Evolutionary conservation across 2,888 invertebrate species (phyloP).

Genomic region (Esperia sulphurella): DNA sequence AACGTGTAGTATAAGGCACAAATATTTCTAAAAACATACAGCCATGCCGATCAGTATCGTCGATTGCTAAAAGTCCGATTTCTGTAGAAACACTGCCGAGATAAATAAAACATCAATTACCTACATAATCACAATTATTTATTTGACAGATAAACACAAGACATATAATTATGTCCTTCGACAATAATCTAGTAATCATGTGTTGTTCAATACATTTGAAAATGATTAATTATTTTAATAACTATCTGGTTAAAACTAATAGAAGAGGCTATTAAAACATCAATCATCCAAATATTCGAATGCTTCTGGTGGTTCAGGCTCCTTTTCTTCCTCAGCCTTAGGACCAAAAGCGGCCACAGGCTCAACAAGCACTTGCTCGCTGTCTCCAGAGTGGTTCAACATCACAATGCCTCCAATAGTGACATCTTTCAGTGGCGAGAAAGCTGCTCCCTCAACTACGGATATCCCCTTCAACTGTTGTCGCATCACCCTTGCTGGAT

Average conservation of each 20-base stretch:
- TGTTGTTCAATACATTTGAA: slow-evolving; percentile 50
- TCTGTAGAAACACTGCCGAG: neutral
- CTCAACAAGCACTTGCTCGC: slow-evolving; percentile 92
- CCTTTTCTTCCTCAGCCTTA: slow-evolving; percentile 95
- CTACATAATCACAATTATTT: slow-evolving; percentile 16
- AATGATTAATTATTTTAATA: slow-evolving; percentile 29
- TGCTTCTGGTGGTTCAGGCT: slow-evolving; percentile 98
- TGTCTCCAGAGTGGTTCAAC: slow-evolving; percentile 90
- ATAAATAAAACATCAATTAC: neutral
- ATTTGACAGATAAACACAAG: slow-evolving; percentile 45
- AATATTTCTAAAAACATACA: too few relatives aligned
- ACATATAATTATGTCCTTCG: too few relatives aligned
- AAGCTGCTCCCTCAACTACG: slow-evolving; percentile 89
- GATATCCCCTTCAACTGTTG: slow-evolving; percentile 91
- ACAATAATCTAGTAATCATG: slow-evolving; percentile 36
- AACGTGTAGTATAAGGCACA: too few relatives aligned
- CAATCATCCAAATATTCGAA: slow-evolving; percentile 96
- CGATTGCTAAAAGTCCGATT: too few relatives aligned
- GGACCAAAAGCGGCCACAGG: slow-evolving; percentile 95
- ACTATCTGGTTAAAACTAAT: slow-evolving; percentile 27
- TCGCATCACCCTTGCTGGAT: slow-evolving; percentile 96
- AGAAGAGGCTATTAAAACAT: slow-evolving; percentile 33
- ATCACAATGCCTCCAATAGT: slow-evolving; percentile 98
- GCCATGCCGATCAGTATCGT: too few relatives aligned
- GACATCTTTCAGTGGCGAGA: slow-evolving; percentile 93